These are phyloP conservation scores for Micropoecilia bifurca DNA, from an alignment of 2,797 vertebrate species.

Conservation along the genomic window DNA sequence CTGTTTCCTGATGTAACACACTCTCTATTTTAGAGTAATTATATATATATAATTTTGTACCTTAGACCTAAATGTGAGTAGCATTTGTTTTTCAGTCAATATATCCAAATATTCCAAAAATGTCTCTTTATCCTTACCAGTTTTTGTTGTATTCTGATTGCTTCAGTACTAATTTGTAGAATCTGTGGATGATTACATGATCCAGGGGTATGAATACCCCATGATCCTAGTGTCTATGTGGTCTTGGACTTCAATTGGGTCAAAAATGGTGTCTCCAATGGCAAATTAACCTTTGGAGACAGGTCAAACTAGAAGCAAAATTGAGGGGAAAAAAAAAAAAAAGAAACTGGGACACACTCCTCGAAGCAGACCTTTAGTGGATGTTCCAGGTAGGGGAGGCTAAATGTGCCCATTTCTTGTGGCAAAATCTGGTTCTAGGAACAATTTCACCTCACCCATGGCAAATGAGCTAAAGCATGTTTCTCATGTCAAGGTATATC, in stretches of 20 bases:
- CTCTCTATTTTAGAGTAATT: slow-evolving; percentile 23
- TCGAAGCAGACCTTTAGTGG: background rate
- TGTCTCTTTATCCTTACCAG: background rate
- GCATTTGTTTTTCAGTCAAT: background rate
- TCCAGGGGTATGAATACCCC: background rate
- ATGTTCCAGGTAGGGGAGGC: background rate
- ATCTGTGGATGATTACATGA: background rate
- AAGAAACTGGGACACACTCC: background rate
- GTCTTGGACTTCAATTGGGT: background rate
- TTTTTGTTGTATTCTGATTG: background rate
- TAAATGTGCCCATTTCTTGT: background rate
- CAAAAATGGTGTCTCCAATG: background rate
- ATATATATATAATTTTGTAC: background rate
- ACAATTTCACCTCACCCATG: background rate
- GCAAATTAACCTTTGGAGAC: background rate
- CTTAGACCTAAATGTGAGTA: background rate
- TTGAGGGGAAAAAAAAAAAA: background rate
- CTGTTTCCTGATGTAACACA: slow-evolving; percentile 28
- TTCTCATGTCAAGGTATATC: background rate
- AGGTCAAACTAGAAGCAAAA: background rate
- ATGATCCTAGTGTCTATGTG: background rate
- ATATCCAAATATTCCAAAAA: background rate
- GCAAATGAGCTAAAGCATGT: background rate
- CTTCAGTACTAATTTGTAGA: background rate
- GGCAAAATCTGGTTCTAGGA: background rate